Evolutionary conservation across 2,888 invertebrate genomes (phyloP).

Genomic region (Smittia aterrima): DNA sequence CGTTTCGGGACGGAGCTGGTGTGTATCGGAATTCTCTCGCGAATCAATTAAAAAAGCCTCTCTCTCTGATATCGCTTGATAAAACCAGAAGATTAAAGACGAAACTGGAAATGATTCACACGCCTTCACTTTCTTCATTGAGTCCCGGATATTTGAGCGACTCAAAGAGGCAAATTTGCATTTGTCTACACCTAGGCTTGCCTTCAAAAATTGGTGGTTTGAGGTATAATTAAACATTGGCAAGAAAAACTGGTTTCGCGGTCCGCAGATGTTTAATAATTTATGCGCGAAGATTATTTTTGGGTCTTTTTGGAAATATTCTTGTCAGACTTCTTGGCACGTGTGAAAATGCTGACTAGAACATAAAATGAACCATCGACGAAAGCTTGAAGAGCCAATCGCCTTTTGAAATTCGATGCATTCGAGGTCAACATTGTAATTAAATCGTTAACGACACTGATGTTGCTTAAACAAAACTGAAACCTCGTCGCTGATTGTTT

Average conservation of each 20-base stretch:
- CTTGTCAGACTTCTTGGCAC: neutral
- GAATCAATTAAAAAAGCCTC: neutral
- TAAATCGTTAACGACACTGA: neutral
- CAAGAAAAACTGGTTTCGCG: slow-evolving; percentile 1
- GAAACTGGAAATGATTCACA: slow-evolving; percentile 14
- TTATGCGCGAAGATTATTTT: neutral
- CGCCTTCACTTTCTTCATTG: neutral
- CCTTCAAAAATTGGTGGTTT: neutral
- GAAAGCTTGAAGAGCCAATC: neutral
- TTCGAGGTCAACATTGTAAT: neutral
- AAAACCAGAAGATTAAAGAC: slow-evolving; percentile 4
- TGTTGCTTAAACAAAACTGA: neutral
- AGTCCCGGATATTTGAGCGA: neutral
- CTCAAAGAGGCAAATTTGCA: no score
- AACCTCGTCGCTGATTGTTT: neutral
- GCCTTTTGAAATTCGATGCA: neutral
- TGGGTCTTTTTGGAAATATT: neutral
- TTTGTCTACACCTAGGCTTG: no score
- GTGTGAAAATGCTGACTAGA: neutral
- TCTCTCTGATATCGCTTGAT: neutral
- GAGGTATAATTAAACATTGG: neutral
- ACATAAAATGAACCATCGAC: no score
- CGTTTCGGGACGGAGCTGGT: neutral
- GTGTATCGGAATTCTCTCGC: neutral
- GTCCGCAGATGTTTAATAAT: neutral